Evolutionary conservation across 2,113 vertebrate species (phyloP).

Genomic region (Tetraodon nigroviridis): DNA sequence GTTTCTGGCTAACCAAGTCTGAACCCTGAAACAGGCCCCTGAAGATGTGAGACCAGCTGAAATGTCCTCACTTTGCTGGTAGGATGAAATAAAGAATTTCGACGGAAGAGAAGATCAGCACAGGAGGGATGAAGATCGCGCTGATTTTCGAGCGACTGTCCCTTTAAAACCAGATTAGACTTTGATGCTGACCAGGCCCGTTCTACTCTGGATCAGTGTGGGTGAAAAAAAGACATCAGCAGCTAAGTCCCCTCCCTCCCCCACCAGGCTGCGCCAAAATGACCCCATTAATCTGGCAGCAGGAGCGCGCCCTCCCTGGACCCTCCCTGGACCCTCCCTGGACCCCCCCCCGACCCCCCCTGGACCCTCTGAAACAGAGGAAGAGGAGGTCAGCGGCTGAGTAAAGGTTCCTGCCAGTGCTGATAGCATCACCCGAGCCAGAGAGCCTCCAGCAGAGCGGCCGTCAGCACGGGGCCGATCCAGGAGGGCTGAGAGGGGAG

Average conservation of each 20-base stretch:
- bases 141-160: neutral
- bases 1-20: no score
- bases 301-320: slow-evolving; percentile 1
- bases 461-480: slow-evolving; percentile 19
- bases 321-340: no score
- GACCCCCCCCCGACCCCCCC: no score
- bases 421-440: slow-evolving; percentile 23
- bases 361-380: neutral
- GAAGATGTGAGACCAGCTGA: no score
- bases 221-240: slow-evolving; percentile 16
- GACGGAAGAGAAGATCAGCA: no score
- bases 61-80: no score
- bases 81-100: no score
- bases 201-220: slow-evolving; percentile 4
- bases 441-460: slow-evolving; percentile 12
- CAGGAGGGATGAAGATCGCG: no score
- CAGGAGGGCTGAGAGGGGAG: neutral
- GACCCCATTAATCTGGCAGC: slow-evolving; percentile 52
- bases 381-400: slow-evolving; percentile 15
- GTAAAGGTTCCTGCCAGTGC: slow-evolving; percentile 54
- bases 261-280: slow-evolving; percentile 19
- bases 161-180: neutral
- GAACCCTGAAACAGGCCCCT: no score
- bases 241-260: slow-evolving; percentile 9
- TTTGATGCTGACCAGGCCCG: neutral